Conservation (phyloP, 1,140 invertebrate species). For the Leptinotarsa texana region DNA sequence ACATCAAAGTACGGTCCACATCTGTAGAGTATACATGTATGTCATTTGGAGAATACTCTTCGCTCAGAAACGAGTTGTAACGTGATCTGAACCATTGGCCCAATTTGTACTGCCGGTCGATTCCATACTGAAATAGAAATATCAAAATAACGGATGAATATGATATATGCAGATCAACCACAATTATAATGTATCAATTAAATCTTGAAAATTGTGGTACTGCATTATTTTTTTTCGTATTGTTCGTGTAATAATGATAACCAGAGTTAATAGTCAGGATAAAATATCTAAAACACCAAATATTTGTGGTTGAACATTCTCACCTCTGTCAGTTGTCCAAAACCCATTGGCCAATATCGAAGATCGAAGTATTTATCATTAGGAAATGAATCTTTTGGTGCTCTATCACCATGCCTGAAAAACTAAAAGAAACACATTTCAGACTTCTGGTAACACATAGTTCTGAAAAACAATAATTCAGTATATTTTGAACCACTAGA, state of each 20-base stretch:
- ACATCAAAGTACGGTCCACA: conserved; percentile 86
- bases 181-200: no score
- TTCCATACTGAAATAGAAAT: conserved; percentile 34
- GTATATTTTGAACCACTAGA: no score
- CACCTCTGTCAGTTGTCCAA: conserved; percentile 79
- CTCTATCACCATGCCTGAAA: conserved; percentile 78
- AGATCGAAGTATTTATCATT: conserved; percentile 75
- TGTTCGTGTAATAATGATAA: no score
- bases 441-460: no score
- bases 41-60: conserved; percentile 56
- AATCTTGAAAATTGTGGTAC: no score
- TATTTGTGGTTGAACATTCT: conserved; percentile 43
- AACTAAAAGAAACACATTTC: conserved; percentile 37
- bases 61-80: conserved; percentile 65
- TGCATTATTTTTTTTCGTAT: no score
- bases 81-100: conserved; percentile 74
- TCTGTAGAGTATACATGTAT: conserved; percentile 68
- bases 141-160: no score
- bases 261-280: no score
- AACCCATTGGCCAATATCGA: conserved; percentile 73
- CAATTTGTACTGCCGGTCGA: conserved; percentile 65
- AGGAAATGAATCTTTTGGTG: conserved; percentile 72
- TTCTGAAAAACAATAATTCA: no score
- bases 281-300: no score
- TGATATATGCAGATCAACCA: no score